Evolutionary conservation across 1,140 invertebrate species (phyloP), one percentile per base, ranked within the genome.

Genomic region (Riptortus pedestris): DNA sequence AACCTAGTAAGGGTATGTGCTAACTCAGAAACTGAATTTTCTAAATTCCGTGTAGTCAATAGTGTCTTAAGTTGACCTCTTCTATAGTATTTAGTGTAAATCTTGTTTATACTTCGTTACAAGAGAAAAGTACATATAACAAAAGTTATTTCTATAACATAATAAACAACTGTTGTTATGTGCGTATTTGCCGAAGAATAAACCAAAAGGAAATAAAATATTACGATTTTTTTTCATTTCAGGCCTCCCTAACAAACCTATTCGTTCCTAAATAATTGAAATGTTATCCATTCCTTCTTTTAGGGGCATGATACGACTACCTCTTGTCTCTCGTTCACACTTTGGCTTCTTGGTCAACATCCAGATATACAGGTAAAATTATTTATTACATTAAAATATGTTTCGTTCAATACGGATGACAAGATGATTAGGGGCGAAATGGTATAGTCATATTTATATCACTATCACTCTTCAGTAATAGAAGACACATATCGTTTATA

Each of bases 361-460:
- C 45, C 45, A 47, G 45, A 47, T 18, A 47, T 47, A n/a, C 45
- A 47, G 45, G 45, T 47, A n/a, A 47, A 47, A n/a, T n/a, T n/a
- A n/a, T n/a, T n/a, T n/a, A n/a, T n/a, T n/a, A n/a, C n/a, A n/a
- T n/a, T n/a, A n/a, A n/a, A n/a, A n/a, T n/a, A n/a, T n/a, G n/a
- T n/a, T n/a, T n/a, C n/a, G n/a, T n/a, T n/a, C n/a, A n/a, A n/a
- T n/a, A n/a, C n/a, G n/a, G n/a, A n/a, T n/a, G n/a, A n/a, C n/a
- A n/a, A n/a, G n/a, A n/a, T n/a, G n/a, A n/a, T n/a, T n/a, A n/a
- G n/a, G n/a, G n/a, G n/a, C n/a, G n/a, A n/a, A n/a, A n/a, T n/a
- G n/a, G n/a, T n/a, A n/a, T n/a, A n/a, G n/a, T n/a, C n/a, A n/a
- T n/a, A n/a, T n/a, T n/a, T n/a, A n/a, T n/a, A n/a, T n/a, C n/a